phyloP scores from a whole-genome alignment of 2,888 invertebrate genomes.

The Mimas tiliae region DNA sequence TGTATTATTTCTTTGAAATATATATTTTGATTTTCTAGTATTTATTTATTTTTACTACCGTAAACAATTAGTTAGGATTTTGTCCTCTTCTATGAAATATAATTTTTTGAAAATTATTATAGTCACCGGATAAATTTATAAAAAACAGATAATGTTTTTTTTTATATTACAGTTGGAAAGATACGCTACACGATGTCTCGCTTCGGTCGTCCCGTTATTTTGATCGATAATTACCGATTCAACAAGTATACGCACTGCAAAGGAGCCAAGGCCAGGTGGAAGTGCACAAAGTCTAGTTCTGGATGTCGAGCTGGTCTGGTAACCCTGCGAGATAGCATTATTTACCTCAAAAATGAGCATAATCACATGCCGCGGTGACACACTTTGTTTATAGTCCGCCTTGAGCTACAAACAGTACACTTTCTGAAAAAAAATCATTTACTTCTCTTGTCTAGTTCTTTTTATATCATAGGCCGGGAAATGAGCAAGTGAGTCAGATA shows the following conservation, averaged over 20 bases:
- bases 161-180: background rate
- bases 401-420: no score
- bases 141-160: background rate
- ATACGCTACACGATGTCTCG: constrained; percentile 25
- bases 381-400: no score
- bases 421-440: no score
- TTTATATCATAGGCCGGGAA: no score
- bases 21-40: no score
- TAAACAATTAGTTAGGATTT: no score
- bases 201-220: constrained; percentile 10
- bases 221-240: constrained; percentile 31
- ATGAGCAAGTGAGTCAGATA: no score
- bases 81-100: no score
- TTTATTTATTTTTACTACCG: no score
- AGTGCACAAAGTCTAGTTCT: constrained; percentile 36
- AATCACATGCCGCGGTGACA: constrained; percentile 19
- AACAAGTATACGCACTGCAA: constrained; percentile 29
- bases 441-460: no score
- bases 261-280: constrained; percentile 39
- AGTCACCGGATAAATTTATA: background rate
- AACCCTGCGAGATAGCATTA: constrained; percentile 43
- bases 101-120: background rate
- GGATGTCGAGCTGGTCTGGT: constrained; percentile 44
- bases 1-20: no score
- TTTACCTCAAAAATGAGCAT: constrained; percentile 28